Conservation (phyloP, 2,888 invertebrate genomes). For the Bruchidius siliquastri region DNA sequence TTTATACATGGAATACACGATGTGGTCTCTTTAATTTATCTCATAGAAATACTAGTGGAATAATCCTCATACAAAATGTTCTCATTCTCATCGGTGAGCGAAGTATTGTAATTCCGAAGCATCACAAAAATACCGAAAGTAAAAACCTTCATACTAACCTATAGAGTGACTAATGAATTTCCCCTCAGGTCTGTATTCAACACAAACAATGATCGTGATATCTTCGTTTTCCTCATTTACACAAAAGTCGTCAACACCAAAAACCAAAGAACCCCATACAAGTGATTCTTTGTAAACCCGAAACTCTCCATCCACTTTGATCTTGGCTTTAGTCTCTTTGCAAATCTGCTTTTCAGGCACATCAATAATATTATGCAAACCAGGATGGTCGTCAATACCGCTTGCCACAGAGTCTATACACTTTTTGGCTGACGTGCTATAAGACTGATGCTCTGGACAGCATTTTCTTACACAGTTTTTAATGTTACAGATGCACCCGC, state of each 20-base stretch:
- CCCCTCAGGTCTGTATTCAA: neutral
- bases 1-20: neutral
- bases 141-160: neutral
- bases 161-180: neutral
- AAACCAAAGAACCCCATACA: neutral
- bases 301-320: neutral
- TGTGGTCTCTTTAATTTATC: neutral
- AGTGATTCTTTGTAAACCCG: neutral
- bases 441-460: constrained; percentile 18
- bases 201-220: constrained; percentile 3
- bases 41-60: too few relatives aligned
- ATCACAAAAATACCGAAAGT: too few relatives aligned
- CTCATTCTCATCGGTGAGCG: too few relatives aligned
- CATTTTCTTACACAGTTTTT: constrained; percentile 23
- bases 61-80: too few relatives aligned
- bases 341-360: neutral
- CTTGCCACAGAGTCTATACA: constrained; percentile 8
- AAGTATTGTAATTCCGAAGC: too few relatives aligned
- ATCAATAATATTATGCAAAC: neutral
- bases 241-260: neutral
- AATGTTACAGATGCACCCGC: constrained; percentile 23
- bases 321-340: neutral
- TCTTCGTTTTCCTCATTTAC: constrained; percentile 1
- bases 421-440: constrained; percentile 13
- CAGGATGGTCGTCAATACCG: neutral